These are phyloP conservation scores for Epinotia brunnichana DNA, from an alignment of 2,888 invertebrate genomes.

Conservation along the genomic window DNA sequence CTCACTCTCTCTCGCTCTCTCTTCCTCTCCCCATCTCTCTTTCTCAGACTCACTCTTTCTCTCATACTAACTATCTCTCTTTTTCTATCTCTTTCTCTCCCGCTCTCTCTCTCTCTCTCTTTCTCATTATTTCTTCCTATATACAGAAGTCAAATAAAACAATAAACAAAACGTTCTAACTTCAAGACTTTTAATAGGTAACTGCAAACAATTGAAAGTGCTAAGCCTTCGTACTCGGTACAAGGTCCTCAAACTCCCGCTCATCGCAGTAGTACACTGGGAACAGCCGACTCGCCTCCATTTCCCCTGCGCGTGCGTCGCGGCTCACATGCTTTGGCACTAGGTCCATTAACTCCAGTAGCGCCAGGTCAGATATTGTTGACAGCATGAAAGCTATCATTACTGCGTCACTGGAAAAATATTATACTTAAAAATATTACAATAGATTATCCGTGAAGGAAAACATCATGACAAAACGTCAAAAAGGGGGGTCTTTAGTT, in stretches of 20 bases:
- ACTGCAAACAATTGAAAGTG: background rate
- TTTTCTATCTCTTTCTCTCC: too few relatives aligned
- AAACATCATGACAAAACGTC: too few relatives aligned
- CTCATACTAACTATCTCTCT: too few relatives aligned
- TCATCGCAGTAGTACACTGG: conserved; percentile 65
- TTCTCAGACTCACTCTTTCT: too few relatives aligned
- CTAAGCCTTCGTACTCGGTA: conserved; percentile 4
- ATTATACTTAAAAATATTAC: background rate
- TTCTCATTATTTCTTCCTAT: too few relatives aligned
- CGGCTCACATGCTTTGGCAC: conserved; percentile 69
- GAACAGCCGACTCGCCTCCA: conserved; percentile 70
- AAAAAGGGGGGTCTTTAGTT: too few relatives aligned
- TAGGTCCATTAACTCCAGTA: conserved; percentile 68
- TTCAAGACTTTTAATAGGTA: background rate
- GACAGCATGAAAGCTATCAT: conserved; percentile 72
- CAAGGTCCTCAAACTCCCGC: conserved; percentile 69
- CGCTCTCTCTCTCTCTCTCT: too few relatives aligned
- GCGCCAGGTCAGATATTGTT: conserved; percentile 60
- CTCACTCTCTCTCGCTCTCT: too few relatives aligned
- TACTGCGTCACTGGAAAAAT: conserved; percentile 60
- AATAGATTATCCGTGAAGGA: too few relatives aligned
- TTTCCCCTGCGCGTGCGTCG: conserved; percentile 61
- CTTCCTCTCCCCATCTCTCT: too few relatives aligned
- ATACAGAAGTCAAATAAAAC: background rate
- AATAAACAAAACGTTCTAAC: background rate